Evolutionary conservation across 2,113 vertebrate species (phyloP).

Genomic region (Acrocephalus arundinaceus): DNA sequence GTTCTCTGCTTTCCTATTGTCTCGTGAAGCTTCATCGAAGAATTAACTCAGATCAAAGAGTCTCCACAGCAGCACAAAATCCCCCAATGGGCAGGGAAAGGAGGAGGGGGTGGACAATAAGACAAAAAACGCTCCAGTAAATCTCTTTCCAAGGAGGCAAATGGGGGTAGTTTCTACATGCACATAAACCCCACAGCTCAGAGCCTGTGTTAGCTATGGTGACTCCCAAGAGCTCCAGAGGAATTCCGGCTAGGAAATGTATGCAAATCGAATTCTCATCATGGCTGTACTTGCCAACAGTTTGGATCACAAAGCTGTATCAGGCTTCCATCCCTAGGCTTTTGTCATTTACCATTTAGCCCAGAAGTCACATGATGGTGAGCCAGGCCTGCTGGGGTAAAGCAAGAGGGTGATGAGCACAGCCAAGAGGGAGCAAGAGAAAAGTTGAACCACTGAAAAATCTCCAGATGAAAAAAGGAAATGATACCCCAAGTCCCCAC

Average conservation of each 20-base stretch:
- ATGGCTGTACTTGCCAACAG: neutral
- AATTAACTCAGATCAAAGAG: constrained; percentile 48
- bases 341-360: neutral
- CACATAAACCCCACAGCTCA: neutral
- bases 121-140: neutral
- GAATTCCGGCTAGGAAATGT: constrained; percentile 51
- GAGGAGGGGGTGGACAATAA: neutral
- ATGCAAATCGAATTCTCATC: constrained; percentile 34
- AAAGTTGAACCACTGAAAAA: neutral
- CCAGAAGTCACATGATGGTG: neutral
- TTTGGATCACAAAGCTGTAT: neutral
- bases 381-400: neutral
- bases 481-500: neutral
- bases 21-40: constrained; percentile 2
- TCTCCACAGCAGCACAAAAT: neutral
- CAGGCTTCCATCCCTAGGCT: neutral
- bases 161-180: neutral
- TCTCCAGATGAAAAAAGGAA: neutral
- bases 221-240: neutral
- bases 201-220: constrained; percentile 33
- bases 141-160: constrained; percentile 21
- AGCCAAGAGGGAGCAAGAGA: neutral
- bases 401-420: neutral
- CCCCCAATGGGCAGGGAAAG: neutral
- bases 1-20: neutral